phyloP scores from a whole-genome alignment of 2,797 vertebrate genomes.

The Cichlasoma orientale region DNA sequence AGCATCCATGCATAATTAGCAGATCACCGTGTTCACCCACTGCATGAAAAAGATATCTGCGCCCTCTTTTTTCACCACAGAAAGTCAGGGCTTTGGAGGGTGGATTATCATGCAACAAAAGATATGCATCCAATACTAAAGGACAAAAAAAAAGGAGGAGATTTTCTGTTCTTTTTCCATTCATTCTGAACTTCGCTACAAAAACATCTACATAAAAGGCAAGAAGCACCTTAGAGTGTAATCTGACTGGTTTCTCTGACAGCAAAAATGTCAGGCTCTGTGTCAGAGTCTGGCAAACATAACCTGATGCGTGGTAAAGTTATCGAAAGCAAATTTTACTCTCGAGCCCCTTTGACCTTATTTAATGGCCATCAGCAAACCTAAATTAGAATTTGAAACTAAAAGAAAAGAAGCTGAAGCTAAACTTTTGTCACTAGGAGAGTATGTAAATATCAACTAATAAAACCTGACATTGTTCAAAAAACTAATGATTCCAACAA shows the following conservation, averaged over 20 bases:
- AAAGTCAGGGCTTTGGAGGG: conserved; percentile 8
- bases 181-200: neutral
- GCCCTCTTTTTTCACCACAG: neutral
- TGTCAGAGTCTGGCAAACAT: too few species aligned
- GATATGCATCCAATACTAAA: neutral
- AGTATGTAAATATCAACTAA: neutral
- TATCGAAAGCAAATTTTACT: too few species aligned
- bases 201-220: too few species aligned
- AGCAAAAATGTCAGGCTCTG: too few species aligned
- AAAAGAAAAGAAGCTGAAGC: too few species aligned
- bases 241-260: too few species aligned
- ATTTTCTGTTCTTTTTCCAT: neutral
- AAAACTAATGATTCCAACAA: neutral
- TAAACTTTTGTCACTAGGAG: too few species aligned
- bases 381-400: too few species aligned
- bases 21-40: conserved; percentile 31
- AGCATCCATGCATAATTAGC: conserved; percentile 59
- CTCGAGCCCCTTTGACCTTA: too few species aligned
- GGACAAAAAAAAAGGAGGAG: neutral
- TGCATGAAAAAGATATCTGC: conserved; percentile 31
- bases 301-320: too few species aligned
- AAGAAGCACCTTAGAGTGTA: too few species aligned
- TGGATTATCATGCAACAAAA: neutral
- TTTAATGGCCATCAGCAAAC: too few species aligned
- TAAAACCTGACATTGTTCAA: neutral